Evolutionary conservation across 2,113 vertebrate genomes (phyloP), one percentile per base, ranked within the genome.

Genomic region (Oceanodroma tethys): DNA sequence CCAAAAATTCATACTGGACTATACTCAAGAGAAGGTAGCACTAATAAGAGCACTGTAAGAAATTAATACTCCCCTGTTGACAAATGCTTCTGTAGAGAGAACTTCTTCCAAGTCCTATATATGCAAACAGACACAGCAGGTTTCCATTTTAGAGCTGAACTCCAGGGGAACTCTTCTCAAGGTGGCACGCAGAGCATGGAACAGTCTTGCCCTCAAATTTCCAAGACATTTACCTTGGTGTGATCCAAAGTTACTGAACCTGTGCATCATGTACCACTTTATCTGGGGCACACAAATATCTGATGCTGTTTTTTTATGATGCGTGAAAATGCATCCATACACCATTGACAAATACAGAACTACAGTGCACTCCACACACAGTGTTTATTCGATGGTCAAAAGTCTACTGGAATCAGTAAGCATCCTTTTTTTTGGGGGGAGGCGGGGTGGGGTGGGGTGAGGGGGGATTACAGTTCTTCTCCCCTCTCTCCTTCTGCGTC

Each of bases 301-400:
- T 53, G 26, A 23, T 1, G 23, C 59, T 30, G 0, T 22, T 22
- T 40, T 79, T 88, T 65, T 8, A 26, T 1, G 23, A 66, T 13
- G 68, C 11, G 18, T 58, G 52, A 75, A 79, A 94, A 76, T 4
- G 27, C n/a, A 68, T 11, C n/a, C 68, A 42, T 32, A 42, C 32
- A 30, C 58, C 48, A 27, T 34, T 58, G 52, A 66, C 36, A 52
- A 23, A 40, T 0, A 53, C 15, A 19, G 23, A 88, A 86, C 15
- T 25, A 43, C 26, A 60, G 16, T 1, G 42, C 26, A n/a, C 20
- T n/a, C 12, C 23, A 80, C 23, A 43, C 18, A 58, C 0, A 0
- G 20, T 14, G 10, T 6, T 50, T 72, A 40, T 34, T 34, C 1
- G 2, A 50, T 27, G 32, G 43, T 73, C 38, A 72, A 34, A 72